Evolutionary conservation across 64 coral and sea anemone genomes (phyloP).

Genomic region (Pachyseris speciosa): DNA sequence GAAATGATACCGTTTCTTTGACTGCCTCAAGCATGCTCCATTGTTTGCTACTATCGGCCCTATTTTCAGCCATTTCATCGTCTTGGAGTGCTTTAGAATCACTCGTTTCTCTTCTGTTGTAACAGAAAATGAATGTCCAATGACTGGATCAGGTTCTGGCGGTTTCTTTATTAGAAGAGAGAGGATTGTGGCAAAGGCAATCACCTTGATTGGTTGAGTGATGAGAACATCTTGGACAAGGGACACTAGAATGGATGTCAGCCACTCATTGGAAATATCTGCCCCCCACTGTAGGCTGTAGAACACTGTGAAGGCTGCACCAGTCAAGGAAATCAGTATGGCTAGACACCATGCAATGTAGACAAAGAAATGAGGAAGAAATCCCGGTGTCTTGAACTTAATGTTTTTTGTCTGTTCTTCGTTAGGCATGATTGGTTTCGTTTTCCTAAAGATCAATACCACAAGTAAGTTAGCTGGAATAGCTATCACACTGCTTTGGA

Average conservation of each 20-base stretch:
- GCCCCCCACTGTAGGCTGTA: slow-evolving; percentile 31
- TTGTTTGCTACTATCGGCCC: slow-evolving; percentile 2
- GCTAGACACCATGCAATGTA: slow-evolving; percentile 8
- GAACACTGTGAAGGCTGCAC: too few relatives aligned
- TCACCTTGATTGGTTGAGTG: too few relatives aligned
- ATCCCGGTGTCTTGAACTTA: neutral
- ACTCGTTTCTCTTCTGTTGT: too few relatives aligned
- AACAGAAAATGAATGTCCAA: neutral
- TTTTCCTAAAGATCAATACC: slow-evolving; percentile 54
- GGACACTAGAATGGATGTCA: too few relatives aligned
- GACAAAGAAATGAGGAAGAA: slow-evolving; percentile 21
- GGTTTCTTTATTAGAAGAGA: slow-evolving; percentile 27
- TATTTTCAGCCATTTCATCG: slow-evolving; percentile 23
- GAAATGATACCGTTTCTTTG: slow-evolving; percentile 7
- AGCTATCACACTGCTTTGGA: too few relatives aligned
- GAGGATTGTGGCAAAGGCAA: slow-evolving; percentile 5
- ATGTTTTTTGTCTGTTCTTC: neutral
- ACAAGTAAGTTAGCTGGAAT: slow-evolving; percentile 58
- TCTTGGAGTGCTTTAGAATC: neutral
- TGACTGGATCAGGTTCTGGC: neutral
- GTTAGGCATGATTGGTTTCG: neutral
- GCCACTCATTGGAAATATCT: slow-evolving; percentile 32
- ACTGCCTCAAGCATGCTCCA: slow-evolving; percentile 29
- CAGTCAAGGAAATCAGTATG: neutral
- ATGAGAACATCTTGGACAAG: too few relatives aligned